A percentile compares a stretch with the other conserved stretches of the same genome.
Evolutionary conservation across 1,140 invertebrate genomes (phyloP).

Genomic region (Heliconius melpomene): DNA sequence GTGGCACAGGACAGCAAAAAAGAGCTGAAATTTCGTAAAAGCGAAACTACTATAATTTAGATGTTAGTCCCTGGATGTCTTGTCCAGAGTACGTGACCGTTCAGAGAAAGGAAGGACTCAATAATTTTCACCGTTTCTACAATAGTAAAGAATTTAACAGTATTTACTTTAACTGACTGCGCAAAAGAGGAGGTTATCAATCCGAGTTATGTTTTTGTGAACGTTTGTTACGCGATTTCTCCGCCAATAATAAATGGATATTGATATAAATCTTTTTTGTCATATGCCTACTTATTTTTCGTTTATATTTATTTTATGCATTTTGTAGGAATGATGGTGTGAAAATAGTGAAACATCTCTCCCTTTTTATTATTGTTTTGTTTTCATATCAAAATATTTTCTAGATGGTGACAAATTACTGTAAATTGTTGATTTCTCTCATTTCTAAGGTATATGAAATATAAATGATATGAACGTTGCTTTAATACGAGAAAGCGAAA

Average conservation of each 20-base stretch:
- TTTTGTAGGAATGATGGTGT: too few species aligned
- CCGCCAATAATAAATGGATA: too few species aligned
- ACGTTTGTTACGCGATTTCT: too few species aligned
- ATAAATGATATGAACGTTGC: conserved; percentile 1
- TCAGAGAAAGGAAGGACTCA: background rate
- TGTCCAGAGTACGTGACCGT: conserved; percentile 12
- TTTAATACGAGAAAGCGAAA: background rate
- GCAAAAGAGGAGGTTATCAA: too few species aligned
- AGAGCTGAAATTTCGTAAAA: background rate
- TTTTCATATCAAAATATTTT: background rate
- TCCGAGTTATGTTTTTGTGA: too few species aligned
- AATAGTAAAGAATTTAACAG: background rate
- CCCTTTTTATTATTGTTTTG: too few species aligned
- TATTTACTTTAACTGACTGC: too few species aligned
- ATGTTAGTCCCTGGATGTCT: background rate
- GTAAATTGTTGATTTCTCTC: conserved; percentile 9
- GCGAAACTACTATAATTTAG: conserved; percentile 4
- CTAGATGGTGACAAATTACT: background rate
- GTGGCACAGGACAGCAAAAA: background rate
- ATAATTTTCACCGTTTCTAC: background rate
- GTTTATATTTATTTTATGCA: too few species aligned
- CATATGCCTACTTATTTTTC: too few species aligned
- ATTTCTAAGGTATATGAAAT: background rate
- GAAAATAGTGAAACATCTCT: too few species aligned
- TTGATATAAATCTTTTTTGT: too few species aligned